phyloP scores from a whole-genome alignment of 2,888 invertebrate species.

The Drosophila eohydei region DNA sequence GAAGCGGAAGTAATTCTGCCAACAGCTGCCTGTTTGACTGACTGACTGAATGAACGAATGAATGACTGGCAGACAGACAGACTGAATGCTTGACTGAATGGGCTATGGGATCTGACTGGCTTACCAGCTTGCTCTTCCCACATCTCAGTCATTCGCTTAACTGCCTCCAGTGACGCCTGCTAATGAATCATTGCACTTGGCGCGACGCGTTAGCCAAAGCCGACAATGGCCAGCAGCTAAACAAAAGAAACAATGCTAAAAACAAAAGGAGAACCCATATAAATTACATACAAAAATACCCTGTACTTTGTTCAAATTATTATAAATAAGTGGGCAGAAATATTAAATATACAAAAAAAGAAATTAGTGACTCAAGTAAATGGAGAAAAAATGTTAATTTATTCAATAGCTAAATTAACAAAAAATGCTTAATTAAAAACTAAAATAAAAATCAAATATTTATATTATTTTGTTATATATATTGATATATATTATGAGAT shows the following conservation, averaged over 20 bases:
- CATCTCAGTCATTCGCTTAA: constrained; percentile 37
- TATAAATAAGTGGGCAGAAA: not conserved
- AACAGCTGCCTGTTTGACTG: constrained; percentile 56
- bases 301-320: not conserved
- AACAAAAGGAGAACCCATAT: constrained; percentile 3
- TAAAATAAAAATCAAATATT: not conserved
- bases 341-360: not conserved
- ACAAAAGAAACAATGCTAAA: constrained; percentile 37
- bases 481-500: no score
- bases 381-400: no score
- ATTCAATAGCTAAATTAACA: no score
- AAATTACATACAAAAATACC: constrained; percentile 15
- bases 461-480: no score
- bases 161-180: constrained; percentile 36
- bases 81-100: constrained; percentile 33
- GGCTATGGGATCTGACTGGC: constrained; percentile 33
- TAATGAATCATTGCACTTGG: constrained; percentile 57
- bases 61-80: constrained; percentile 30
- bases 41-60: constrained; percentile 31
- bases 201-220: constrained; percentile 48
- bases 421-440: not conserved
- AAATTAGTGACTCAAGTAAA: not conserved
- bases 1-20: constrained; percentile 71
- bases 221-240: constrained; percentile 55
- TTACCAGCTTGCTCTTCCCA: constrained; percentile 26